These are phyloP conservation scores for Nesidiocoris tenuis DNA, from an alignment of 2,888 invertebrate species.

Conservation along the genomic window DNA sequence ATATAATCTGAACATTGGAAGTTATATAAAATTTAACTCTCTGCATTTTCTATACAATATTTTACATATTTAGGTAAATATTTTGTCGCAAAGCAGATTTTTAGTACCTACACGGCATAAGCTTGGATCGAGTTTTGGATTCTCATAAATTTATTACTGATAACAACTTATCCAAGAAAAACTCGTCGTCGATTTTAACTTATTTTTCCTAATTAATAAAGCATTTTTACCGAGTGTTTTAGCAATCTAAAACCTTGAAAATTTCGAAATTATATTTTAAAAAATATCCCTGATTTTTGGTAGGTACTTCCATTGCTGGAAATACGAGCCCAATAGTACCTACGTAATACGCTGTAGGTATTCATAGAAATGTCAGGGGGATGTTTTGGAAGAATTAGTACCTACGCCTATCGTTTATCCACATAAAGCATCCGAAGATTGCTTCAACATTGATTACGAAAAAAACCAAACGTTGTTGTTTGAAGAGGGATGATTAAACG, in stretches of 20 bases:
- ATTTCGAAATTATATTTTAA: background rate
- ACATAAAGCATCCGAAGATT: too few species aligned
- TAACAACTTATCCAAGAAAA: background rate
- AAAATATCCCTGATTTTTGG: background rate
- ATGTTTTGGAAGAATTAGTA: too few species aligned
- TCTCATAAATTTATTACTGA: background rate
- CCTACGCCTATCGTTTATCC: too few species aligned
- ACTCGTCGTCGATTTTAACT: background rate
- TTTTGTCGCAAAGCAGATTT: conserved; percentile 14
- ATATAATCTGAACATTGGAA: conserved; percentile 13
- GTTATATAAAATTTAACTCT: conserved; percentile 14
- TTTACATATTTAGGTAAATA: conserved; percentile 4
- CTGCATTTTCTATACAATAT: background rate
- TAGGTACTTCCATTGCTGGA: background rate
- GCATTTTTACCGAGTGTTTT: conserved; percentile 37
- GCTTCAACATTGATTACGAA: too few species aligned
- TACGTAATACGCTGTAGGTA: too few species aligned
- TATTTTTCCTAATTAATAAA: conserved; percentile 11
- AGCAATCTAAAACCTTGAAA: conserved; percentile 29
- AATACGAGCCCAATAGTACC: too few species aligned
- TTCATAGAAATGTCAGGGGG: too few species aligned
- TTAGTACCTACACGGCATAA: conserved; percentile 18
- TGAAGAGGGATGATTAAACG: too few species aligned
- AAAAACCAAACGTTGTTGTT: too few species aligned
- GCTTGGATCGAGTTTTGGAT: conserved; percentile 35